Conservation (phyloP, 2,113 vertebrate genomes). For the Apteryx owenii region DNA sequence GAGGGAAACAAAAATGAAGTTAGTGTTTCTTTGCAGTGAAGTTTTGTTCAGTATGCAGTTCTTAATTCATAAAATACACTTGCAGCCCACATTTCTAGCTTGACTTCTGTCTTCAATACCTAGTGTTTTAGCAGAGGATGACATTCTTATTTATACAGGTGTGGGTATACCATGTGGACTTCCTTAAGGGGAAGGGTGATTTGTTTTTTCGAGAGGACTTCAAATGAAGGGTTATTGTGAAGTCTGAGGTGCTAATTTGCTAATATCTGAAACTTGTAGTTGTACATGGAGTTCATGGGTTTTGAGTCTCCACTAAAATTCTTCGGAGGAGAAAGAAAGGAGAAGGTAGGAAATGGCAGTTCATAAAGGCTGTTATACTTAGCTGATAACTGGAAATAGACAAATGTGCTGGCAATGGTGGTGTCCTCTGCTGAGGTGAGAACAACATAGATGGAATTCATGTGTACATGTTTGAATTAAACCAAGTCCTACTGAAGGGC, state of each 20-base stretch:
- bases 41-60: too few relatives aligned
- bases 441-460: not conserved
- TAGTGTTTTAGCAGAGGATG: too few relatives aligned
- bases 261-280: not conserved
- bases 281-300: too few relatives aligned
- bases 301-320: not conserved
- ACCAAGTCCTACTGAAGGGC: not conserved
- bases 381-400: not conserved
- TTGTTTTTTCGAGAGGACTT: not conserved
- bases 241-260: not conserved
- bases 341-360: not conserved
- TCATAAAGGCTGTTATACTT: not conserved
- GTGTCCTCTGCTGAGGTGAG: not conserved
- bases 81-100: too few relatives aligned
- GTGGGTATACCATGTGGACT: not conserved
- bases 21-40: not conserved
- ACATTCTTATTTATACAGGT: too few relatives aligned
- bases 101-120: too few relatives aligned
- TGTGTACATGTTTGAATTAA: not conserved
- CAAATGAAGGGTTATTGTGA: not conserved
- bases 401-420: too few relatives aligned
- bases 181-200: not conserved
- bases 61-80: too few relatives aligned
- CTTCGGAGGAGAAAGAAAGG: not conserved
- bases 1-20: not conserved